These are phyloP conservation scores for Trachelus troglodyta DNA, from an alignment of 2,888 invertebrate species.

Conservation along the genomic window DNA sequence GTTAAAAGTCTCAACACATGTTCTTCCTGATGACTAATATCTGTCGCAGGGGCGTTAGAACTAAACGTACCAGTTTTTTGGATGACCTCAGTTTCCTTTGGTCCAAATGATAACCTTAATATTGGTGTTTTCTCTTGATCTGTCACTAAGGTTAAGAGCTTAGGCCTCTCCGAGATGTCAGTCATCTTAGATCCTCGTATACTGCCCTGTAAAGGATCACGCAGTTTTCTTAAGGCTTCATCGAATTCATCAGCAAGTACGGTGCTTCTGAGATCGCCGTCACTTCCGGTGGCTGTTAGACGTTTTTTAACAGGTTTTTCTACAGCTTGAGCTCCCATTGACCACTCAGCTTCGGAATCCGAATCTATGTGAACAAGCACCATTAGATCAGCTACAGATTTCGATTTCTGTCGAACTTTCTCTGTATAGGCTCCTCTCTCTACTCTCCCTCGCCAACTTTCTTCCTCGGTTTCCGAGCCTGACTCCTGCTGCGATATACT, in stretches of 20 bases:
- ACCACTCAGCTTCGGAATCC: conserved; percentile 71
- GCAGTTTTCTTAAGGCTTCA: conserved; percentile 68
- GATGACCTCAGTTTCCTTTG: not conserved
- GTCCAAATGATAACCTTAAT: conserved; percentile 53
- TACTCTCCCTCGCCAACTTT: conserved; percentile 72
- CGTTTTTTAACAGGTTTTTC: conserved; percentile 53
- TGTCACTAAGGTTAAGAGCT: conserved; percentile 47
- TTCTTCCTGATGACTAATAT: conserved; percentile 29
- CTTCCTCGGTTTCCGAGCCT: conserved; percentile 74
- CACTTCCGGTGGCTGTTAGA: conserved; percentile 68
- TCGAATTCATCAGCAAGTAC: conserved; percentile 69
- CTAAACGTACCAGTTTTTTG: not conserved
- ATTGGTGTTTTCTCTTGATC: conserved; percentile 51
- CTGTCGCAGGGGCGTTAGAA: not conserved
- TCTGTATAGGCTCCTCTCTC: conserved; percentile 73
- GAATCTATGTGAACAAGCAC: conserved; percentile 76
- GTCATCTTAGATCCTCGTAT: conserved; percentile 1
- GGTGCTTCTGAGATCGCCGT: conserved; percentile 69
- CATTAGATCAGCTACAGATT: conserved; percentile 77
- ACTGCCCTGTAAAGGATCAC: conserved; percentile 47
- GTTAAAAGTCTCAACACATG: conserved; percentile 47
- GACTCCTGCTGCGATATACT: conserved; percentile 58
- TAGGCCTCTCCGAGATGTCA: conserved; percentile 42
- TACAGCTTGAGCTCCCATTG: conserved; percentile 61
- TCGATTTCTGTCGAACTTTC: conserved; percentile 75